Conservation (phyloP, 2,113 vertebrate species). For the Baryphthengus martii region DNA sequence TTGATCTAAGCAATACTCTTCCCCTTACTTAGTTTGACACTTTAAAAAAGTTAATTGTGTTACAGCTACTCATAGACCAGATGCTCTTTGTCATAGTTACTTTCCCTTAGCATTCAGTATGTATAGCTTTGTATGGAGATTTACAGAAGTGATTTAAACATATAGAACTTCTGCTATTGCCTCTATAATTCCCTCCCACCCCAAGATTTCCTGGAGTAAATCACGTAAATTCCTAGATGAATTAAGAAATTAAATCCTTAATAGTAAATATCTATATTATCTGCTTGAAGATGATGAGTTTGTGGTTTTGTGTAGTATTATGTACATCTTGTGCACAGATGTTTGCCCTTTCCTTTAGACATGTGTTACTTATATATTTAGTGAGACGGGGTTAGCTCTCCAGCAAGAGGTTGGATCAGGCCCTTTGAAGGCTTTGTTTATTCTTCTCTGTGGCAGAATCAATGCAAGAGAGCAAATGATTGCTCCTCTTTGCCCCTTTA, state of each 20-base stretch:
- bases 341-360: slow-evolving; percentile 15
- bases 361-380: background rate
- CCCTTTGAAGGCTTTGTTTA: slow-evolving; percentile 13
- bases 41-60: background rate
- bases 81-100: background rate
- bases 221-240: background rate
- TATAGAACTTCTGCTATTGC: background rate
- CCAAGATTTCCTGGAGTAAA: background rate
- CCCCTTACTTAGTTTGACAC: background rate
- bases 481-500: slow-evolving; percentile 2
- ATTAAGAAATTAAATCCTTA: background rate
- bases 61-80: background rate
- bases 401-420: background rate
- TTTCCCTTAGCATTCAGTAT: background rate
- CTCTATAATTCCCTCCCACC: background rate
- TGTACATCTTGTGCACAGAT: slow-evolving; percentile 12
- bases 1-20: background rate
- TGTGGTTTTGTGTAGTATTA: background rate
- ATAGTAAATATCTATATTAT: background rate
- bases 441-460: background rate
- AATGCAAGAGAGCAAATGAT: background rate
- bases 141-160: background rate
- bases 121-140: background rate
- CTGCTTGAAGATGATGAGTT: background rate
- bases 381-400: background rate